These are phyloP conservation scores for Aphrophora alni DNA, from an alignment of 2,888 invertebrate genomes.

Conservation along the genomic window DNA sequence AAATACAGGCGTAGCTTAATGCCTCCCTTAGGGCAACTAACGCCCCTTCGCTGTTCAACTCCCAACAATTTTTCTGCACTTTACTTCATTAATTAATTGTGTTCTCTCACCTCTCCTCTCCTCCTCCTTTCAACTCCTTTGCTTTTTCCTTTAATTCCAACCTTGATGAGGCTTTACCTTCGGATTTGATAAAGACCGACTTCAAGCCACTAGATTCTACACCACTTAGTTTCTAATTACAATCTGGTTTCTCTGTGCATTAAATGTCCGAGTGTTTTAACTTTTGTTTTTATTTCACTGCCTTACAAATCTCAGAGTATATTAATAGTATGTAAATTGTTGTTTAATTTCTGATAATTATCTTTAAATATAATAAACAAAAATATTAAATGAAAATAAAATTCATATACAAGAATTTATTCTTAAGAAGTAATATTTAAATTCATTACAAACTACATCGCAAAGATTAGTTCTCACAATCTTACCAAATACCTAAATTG, in stretches of 20 bases:
- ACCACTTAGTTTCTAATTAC: constrained; percentile 25
- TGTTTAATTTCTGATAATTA: too few species aligned
- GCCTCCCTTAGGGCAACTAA: constrained; percentile 24
- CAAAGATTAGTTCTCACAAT: too few species aligned
- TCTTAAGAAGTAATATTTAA: too few species aligned
- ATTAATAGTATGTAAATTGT: too few species aligned
- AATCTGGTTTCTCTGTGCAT: background rate
- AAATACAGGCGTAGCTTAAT: constrained; percentile 32
- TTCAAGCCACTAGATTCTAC: background rate
- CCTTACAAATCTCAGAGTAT: too few species aligned
- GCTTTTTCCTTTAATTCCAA: background rate
- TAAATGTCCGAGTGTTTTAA: background rate
- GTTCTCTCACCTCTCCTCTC: constrained; percentile 10
- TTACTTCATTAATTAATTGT: constrained; percentile 40
- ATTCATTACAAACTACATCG: too few species aligned
- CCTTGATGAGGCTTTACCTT: background rate
- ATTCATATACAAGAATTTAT: too few species aligned
- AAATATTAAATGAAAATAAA: too few species aligned
- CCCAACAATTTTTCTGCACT: constrained; percentile 38
- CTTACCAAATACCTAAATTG: too few species aligned
- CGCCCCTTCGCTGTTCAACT: constrained; percentile 10
- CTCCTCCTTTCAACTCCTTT: background rate
- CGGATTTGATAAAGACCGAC: background rate
- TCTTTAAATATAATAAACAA: too few species aligned
- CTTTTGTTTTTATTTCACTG: background rate